These are phyloP conservation scores for Diarsia brunnea DNA, from an alignment of 2,888 invertebrate species.

Conservation along the genomic window DNA sequence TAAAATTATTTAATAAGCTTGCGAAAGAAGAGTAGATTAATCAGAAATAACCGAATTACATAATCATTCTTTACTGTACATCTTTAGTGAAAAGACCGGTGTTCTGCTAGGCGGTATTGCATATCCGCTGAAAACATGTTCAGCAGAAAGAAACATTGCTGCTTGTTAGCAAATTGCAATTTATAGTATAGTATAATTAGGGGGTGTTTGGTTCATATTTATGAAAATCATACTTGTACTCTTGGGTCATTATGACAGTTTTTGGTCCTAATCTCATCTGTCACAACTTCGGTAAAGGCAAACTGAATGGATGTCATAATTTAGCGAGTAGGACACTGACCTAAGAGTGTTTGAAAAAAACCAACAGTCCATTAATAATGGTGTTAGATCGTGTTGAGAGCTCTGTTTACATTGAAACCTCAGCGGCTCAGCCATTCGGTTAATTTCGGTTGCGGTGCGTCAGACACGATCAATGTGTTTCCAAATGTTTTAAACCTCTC, in stretches of 20 bases:
- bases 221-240: background rate
- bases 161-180: background rate
- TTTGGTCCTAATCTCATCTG: background rate
- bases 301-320: background rate
- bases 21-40: background rate
- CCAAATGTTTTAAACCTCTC: no score
- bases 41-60: background rate
- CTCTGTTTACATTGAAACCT: conserved; percentile 6
- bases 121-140: background rate
- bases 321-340: background rate
- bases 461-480: conserved; percentile 1
- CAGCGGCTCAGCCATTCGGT: no score
- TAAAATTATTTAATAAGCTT: background rate
- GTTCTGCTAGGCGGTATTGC: background rate
- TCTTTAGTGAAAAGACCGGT: background rate
- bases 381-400: background rate
- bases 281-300: background rate
- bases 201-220: background rate
- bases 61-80: background rate
- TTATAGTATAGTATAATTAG: background rate
- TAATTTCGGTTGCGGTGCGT: background rate
- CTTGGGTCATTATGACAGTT: background rate
- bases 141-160: background rate
- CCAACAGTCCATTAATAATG: background rate
- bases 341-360: background rate